These are phyloP conservation scores for Timema cristinae DNA, from an alignment of 2,888 invertebrate genomes.

Conservation along the genomic window DNA sequence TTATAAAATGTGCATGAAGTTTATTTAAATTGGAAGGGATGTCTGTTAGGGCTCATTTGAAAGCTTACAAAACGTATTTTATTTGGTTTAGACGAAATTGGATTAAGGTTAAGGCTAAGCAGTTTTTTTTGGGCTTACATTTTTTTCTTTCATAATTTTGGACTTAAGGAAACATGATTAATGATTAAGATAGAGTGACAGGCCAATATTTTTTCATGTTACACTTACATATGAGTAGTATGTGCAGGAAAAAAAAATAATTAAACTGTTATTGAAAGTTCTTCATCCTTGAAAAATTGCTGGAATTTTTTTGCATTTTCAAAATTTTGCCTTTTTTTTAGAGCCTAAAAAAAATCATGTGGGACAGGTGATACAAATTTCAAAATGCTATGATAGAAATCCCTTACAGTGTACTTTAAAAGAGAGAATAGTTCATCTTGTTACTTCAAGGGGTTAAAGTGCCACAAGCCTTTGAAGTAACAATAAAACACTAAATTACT, in stretches of 20 bases:
- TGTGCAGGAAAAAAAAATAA: constrained; percentile 2
- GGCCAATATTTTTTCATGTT: not conserved
- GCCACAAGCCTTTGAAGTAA: constrained; percentile 5
- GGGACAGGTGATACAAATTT: constrained; percentile 6
- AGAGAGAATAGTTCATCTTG: not conserved
- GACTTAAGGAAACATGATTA: not conserved
- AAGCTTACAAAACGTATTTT: not conserved
- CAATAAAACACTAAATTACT: not conserved
- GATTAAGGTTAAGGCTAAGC: not conserved
- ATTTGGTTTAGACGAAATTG: not conserved
- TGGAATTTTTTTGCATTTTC: not conserved
- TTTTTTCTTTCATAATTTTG: not conserved
- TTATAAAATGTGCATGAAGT: not conserved
- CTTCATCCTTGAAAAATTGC: not conserved
- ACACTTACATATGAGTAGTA: not conserved
- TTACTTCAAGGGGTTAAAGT: not conserved
- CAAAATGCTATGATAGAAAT: not conserved
- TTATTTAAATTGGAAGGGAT: not conserved
- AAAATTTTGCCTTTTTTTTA: not conserved
- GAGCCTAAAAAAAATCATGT: constrained; percentile 5
- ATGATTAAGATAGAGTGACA: not conserved
- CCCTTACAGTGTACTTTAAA: not conserved
- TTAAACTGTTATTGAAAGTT: not conserved
- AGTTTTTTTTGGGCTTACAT: not conserved
- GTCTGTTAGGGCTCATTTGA: constrained; percentile 13